Conservation (phyloP, 2,797 vertebrate genomes). For the Mionectes olivaceus region DNA sequence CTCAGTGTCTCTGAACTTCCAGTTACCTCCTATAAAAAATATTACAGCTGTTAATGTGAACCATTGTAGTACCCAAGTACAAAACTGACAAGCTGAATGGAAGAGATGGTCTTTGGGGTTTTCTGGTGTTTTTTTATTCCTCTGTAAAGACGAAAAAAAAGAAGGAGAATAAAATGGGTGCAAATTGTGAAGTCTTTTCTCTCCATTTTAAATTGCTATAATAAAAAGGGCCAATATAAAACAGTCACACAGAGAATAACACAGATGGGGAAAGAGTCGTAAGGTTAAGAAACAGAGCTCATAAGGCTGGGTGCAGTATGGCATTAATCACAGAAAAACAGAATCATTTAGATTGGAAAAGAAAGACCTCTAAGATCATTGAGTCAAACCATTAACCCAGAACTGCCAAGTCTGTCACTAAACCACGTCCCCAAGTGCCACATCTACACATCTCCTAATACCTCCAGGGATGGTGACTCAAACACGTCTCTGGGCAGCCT, state of each 20-base stretch:
- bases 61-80: background rate
- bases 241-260: background rate
- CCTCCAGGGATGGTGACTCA: background rate
- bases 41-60: conserved; percentile 6
- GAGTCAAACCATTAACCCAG: background rate
- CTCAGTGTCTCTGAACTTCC: conserved; percentile 33
- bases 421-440: background rate
- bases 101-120: background rate
- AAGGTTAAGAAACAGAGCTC: background rate
- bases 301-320: background rate
- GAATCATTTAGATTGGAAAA: background rate
- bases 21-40: conserved; percentile 40
- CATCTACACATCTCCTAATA: background rate
- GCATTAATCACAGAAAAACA: background rate
- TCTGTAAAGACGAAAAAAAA: background rate
- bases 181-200: conserved; percentile 13
- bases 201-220: background rate
- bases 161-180: background rate
- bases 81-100: background rate
- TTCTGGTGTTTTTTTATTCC: background rate
- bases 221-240: background rate
- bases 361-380: background rate
- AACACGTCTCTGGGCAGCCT: background rate
- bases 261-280: background rate
- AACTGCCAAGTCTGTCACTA: background rate